Percentiles rank a stretch among this genome's conserved stretches.
These are phyloP conservation scores for Lissocephala sabroskyi DNA, from an alignment of 2,888 invertebrate species.

Conservation along the genomic window DNA sequence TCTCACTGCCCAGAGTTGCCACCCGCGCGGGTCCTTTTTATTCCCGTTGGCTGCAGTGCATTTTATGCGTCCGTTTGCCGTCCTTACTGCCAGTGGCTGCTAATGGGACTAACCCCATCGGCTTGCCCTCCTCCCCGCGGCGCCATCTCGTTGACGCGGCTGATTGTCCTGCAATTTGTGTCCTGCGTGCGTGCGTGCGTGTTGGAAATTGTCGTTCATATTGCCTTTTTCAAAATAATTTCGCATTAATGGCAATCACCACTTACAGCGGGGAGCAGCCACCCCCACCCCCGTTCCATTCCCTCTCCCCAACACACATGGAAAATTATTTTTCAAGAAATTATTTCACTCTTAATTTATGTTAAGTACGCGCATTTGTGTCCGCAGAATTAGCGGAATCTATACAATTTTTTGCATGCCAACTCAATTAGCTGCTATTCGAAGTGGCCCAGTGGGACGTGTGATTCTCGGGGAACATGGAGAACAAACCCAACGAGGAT, in stretches of 20 bases:
- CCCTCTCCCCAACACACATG: slow-evolving; percentile 25
- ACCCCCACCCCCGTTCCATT: slow-evolving; percentile 19
- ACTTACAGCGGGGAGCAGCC: slow-evolving; percentile 39
- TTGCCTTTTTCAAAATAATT: slow-evolving; percentile 66
- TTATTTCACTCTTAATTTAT: slow-evolving; percentile 57
- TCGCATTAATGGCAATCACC: slow-evolving; percentile 64
- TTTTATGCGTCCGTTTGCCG: slow-evolving; percentile 44
- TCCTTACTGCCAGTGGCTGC: slow-evolving; percentile 26
- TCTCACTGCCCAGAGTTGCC: not conserved
- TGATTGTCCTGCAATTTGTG: slow-evolving; percentile 55
- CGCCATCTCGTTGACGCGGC: slow-evolving; percentile 16
- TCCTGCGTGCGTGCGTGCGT: slow-evolving; percentile 4
- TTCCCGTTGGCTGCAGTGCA: slow-evolving; percentile 45
- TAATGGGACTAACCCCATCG: slow-evolving; percentile 6
- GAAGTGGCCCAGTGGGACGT: too few relatives aligned
- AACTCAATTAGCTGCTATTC: too few relatives aligned
- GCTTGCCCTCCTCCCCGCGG: slow-evolving; percentile 21
- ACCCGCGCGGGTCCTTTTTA: slow-evolving; percentile 27
- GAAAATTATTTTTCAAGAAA: slow-evolving; percentile 58
- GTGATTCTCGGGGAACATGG: too few relatives aligned
- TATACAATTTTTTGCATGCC: too few relatives aligned
- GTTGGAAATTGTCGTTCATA: slow-evolving; percentile 51
- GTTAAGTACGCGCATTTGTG: slow-evolving; percentile 60
- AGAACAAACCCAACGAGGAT: too few relatives aligned
- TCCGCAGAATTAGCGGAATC: slow-evolving; percentile 9